Base-by-base conservation (phyloP, 2,888 invertebrate genomes). In the Cyaniris semiargus region DNA sequence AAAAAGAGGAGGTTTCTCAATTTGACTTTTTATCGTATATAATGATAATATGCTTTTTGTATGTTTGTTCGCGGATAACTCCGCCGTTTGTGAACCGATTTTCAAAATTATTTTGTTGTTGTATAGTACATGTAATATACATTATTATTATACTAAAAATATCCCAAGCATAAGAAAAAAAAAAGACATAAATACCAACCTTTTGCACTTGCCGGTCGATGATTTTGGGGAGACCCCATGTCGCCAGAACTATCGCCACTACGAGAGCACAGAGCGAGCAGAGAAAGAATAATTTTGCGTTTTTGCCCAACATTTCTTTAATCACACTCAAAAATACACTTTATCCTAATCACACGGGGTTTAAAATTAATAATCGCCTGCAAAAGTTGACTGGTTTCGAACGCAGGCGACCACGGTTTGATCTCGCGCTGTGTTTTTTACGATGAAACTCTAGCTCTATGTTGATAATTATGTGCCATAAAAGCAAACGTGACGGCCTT, bases 191-290 rank as follows among this genome's bases (percentile, higher is more conserved):
- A 66, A 31, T 27, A 83, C 87, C 89, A 85, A 95, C 95, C 89
- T 94, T 90, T 78, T 92, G 88, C 78, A 95, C 90, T 84, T 93
- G 91, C 76, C 83, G 87, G 70, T 87, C 87, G 27, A 94, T 86
- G 23, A 95, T 89, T 82, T 87, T 90, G 78, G 94, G 94, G 79
- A 94, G 93, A 0, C 94, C 94, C 90, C 95, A 95, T 75, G 90
- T 84, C 0, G 93, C 91, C 79, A 94, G 80, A 21, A 94, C 81
- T 1, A 94, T 86, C 0, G 94, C 89, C 4, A 92, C 79, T 5
- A 94, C 80, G 72, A 94, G 79, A 23, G 91, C 86, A 48, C 84
- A 84, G 10, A 94, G 75, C 0, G 95, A 92, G 70, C 85, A 80
- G 4, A 80, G 81, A 75, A 93, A 91, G 79, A 90, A 84, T 76